Percentiles rank a stretch among this genome's conserved stretches.
Conservation (phyloP, 2,888 invertebrate species). For the Lissocephala sabroskyi region DNA sequence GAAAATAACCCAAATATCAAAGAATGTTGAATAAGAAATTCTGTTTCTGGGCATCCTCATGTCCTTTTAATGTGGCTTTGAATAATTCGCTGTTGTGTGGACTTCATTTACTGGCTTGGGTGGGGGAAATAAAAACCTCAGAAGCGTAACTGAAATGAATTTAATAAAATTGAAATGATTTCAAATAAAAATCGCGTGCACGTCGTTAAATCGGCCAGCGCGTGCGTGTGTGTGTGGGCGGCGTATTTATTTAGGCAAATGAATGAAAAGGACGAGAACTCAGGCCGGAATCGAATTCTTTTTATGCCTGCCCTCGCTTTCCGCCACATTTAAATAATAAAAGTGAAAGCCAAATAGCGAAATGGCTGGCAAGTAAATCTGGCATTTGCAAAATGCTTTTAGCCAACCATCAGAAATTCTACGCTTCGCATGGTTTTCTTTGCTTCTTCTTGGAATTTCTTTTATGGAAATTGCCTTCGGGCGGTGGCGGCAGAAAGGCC, state of each 20-base stretch:
- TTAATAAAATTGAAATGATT: constrained; percentile 30
- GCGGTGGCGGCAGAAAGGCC: constrained; percentile 3
- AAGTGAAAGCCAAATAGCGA: not conserved
- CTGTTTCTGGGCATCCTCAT: no score
- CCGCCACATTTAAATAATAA: constrained; percentile 1
- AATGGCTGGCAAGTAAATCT: constrained; percentile 3
- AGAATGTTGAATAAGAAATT: no score
- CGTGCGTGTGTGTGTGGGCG: not conserved
- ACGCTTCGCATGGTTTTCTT: not conserved
- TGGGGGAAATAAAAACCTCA: constrained; percentile 18
- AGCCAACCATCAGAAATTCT: constrained; percentile 1
- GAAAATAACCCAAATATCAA: no score
- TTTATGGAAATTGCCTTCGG: constrained; percentile 23
- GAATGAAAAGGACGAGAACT: constrained; percentile 12
- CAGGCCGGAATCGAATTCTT: constrained; percentile 34
- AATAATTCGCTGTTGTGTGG: no score
- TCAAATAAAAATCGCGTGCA: constrained; percentile 2
- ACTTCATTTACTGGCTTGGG: no score
- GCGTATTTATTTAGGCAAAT: constrained; percentile 34
- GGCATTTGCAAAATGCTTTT: constrained; percentile 25
- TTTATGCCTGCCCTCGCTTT: not conserved
- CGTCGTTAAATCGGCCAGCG: not conserved
- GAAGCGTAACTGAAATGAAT: constrained; percentile 25
- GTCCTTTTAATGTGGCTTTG: no score
- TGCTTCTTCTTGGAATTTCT: constrained; percentile 6